Base-by-base conservation (phyloP, 2,797 vertebrate species). In the Pseudomugil gertrudae region DNA sequence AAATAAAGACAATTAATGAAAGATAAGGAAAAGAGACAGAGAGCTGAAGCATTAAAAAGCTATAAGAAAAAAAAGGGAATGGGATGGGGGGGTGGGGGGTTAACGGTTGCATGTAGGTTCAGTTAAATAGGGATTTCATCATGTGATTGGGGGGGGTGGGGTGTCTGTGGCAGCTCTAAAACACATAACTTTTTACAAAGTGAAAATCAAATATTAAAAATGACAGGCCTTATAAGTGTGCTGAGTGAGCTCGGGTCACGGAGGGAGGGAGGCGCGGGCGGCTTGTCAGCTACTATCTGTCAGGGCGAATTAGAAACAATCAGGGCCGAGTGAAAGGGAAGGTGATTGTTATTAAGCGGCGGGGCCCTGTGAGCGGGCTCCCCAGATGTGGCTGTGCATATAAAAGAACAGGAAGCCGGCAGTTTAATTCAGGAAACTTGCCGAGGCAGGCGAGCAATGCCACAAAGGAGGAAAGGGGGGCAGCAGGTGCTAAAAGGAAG, bases 151-250 rank as follows among this genome's bases (percentile, higher is more conserved):
- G 43, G 48, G 54, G 43, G 36, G n/a, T 21, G 64, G 47, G 56
- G 78, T 82, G 83, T 80, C 76, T 79, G 83, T 79, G 85, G 83
- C 89, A 76, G 90, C 95, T 94, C 95, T 96, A 96, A 98, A 99
- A 98, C 95, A 98, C 96, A 97, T 97, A 98, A 99, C 97, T 98
- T 92, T 98, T 91, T 97, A 95, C 91, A 95, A 96, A 98, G 90
- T 95, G 96, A 98, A 97, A 98, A 98, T 98, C 97, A 98, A 97
- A 98, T 98, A 99, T 99, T 98, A 98, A 98, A 98, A 98, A 99
- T 98, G 97, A 98, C 98, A 98, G 98, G 95, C 96, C 96, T 95
- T 98, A 95, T 99, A 98, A 98, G 98, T 98, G 97, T 94, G 94
- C 95, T 96, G 96, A 98, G 96, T 96, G 96, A 96, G 95, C 96